These are phyloP conservation scores for Actenoides hombroni DNA, from an alignment of 2,113 vertebrate genomes.

Conservation along the genomic window DNA sequence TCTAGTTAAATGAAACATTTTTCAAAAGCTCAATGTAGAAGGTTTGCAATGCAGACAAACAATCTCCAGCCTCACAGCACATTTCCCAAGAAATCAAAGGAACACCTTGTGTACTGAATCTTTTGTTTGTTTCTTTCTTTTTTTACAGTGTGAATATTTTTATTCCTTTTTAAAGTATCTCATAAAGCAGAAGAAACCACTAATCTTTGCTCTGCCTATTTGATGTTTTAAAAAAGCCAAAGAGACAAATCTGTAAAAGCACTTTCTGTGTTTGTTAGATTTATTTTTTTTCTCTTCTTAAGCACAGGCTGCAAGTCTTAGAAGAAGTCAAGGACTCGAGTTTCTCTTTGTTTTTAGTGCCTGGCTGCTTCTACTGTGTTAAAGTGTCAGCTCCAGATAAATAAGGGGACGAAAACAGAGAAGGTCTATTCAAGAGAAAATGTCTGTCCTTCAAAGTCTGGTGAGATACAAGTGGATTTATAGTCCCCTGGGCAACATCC, in stretches of 20 bases:
- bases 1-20: conserved; percentile 26
- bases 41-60: conserved; percentile 16
- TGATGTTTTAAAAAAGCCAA: conserved; percentile 29
- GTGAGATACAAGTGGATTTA: conserved; percentile 42
- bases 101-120: background rate
- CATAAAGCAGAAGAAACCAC: background rate
- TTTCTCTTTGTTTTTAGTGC: conserved; percentile 57
- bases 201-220: conserved; percentile 26
- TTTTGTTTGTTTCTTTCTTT: background rate
- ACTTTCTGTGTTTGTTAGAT: background rate
- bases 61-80: background rate
- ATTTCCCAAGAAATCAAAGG: background rate
- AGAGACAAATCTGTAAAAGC: conserved; percentile 21
- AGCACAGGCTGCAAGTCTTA: conserved; percentile 36
- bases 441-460: conserved; percentile 43
- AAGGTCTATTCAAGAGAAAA: conserved; percentile 53
- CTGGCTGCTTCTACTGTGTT: conserved; percentile 39
- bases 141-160: conserved; percentile 6
- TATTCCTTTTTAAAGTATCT: background rate
- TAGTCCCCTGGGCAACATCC: conserved; percentile 26
- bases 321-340: conserved; percentile 60
- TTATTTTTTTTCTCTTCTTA: conserved; percentile 1
- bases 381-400: conserved; percentile 51
- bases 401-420: conserved; percentile 58
- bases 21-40: background rate